These are phyloP conservation scores for Felis chaus DNA, from an alignment of 2,113 vertebrate genomes.

Conservation along the genomic window DNA sequence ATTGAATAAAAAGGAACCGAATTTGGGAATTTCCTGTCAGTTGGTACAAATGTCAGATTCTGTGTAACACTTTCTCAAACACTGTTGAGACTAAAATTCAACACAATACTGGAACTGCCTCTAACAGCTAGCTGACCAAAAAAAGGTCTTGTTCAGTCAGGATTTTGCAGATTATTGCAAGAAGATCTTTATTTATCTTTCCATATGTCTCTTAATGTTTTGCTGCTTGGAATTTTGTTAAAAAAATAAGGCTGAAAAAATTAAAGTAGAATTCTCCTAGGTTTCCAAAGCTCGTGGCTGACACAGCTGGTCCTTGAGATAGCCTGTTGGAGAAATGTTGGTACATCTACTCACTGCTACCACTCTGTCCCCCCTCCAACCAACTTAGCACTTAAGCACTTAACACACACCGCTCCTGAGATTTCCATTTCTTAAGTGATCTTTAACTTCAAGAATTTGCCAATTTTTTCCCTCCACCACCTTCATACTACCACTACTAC, in stretches of 20 bases:
- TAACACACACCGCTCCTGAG: not conserved
- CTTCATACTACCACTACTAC: not conserved
- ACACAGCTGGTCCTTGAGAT: not conserved
- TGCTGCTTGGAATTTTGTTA: not conserved
- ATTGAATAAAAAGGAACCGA: not conserved
- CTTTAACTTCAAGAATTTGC: not conserved
- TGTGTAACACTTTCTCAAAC: not conserved
- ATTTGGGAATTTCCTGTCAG: not conserved
- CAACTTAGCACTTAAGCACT: not conserved
- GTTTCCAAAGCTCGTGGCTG: not conserved
- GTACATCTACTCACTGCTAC: not conserved
- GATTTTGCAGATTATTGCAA: not conserved
- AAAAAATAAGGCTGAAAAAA: not conserved
- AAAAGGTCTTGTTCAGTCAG: not conserved
- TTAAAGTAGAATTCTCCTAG: not conserved
- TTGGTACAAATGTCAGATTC: not conserved
- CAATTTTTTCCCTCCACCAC: not conserved
- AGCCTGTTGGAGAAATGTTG: not conserved
- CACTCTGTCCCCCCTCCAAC: not conserved
- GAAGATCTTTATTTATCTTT: not conserved
- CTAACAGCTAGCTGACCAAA: not conserved
- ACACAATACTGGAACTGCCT: not conserved
- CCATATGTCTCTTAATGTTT: not conserved
- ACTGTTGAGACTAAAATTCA: not conserved
- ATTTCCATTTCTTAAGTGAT: not conserved